A percentile compares a stretch with the other conserved stretches of the same genome.
These are phyloP conservation scores for Pogonognathellus flavescens DNA, from an alignment of 1,140 invertebrate species.

Conservation along the genomic window DNA sequence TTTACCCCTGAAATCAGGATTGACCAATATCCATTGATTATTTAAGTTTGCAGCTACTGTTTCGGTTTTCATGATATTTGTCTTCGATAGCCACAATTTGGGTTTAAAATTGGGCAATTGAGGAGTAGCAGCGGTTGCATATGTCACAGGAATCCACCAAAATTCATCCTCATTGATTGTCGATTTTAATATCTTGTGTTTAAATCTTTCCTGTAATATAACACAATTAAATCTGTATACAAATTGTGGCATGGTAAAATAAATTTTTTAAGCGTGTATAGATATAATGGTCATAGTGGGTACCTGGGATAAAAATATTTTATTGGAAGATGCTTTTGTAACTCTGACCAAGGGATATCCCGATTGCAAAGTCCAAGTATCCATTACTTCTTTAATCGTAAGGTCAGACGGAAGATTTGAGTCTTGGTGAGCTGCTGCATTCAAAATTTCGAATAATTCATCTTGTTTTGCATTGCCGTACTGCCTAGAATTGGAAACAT, in stretches of 20 bases:
- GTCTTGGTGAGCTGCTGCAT: constrained; percentile 72
- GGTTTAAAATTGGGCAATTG: neutral
- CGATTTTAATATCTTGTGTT: neutral
- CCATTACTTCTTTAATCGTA: constrained; percentile 83
- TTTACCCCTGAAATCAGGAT: neutral
- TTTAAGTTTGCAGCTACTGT: neutral
- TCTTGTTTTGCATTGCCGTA: constrained; percentile 71
- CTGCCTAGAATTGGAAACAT: constrained; percentile 75
- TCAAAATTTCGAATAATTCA: constrained; percentile 80
- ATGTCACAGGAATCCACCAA: constrained; percentile 2
- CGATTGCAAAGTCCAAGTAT: constrained; percentile 91
- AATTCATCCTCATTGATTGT: neutral
- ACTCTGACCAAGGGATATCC: constrained; percentile 87
- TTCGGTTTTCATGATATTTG: neutral
- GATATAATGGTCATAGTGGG: neutral
- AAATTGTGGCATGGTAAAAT: neutral
- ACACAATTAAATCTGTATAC: neutral
- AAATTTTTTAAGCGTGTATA: too few relatives aligned
- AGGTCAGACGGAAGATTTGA: constrained; percentile 73
- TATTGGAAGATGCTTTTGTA: constrained; percentile 75
- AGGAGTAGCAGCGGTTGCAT: neutral
- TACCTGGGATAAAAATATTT: constrained; percentile 75
- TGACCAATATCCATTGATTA: neutral
- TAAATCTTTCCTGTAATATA: constrained; percentile 2
- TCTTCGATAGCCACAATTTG: constrained; percentile 7